Evolutionary conservation across 1,140 invertebrate genomes (phyloP).

Genomic region (Plectrocnemia conspersa): DNA sequence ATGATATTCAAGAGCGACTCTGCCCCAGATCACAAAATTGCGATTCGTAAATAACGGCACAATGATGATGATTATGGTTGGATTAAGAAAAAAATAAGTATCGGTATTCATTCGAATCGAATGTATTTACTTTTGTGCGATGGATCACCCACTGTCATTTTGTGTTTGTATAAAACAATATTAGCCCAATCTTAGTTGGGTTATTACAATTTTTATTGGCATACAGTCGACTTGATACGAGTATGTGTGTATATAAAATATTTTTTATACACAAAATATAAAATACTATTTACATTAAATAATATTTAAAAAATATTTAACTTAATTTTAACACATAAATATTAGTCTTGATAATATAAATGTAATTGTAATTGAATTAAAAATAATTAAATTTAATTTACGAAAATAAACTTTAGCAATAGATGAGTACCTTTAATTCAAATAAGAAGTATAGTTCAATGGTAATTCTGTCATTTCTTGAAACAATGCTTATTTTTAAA

Average conservation of each 20-base stretch:
- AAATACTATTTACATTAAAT: neutral
- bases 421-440: constrained; percentile 26
- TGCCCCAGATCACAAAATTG: constrained; percentile 3
- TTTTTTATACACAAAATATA: neutral
- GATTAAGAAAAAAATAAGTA: constrained; percentile 21
- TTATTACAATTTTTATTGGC: constrained; percentile 14
- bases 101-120: constrained; percentile 23
- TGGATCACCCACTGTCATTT: constrained; percentile 32
- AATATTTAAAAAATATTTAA: neutral
- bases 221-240: constrained; percentile 7
- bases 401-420: constrained; percentile 5
- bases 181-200: constrained; percentile 13
- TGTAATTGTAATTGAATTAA: neutral
- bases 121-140: constrained; percentile 23
- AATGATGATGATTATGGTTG: neutral
- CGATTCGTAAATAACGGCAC: neutral
- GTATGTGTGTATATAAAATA: neutral
- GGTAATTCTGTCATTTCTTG: constrained; percentile 28
- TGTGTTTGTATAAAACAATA: constrained; percentile 30
- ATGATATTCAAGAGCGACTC: neutral
- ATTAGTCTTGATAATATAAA: neutral
- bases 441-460: constrained; percentile 18
- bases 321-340: constrained; percentile 5
- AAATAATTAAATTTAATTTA: neutral
- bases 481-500: constrained; percentile 32